These are phyloP conservation scores for Coreoperca whiteheadi DNA, from an alignment of 2,113 vertebrate genomes.

Conservation along the genomic window DNA sequence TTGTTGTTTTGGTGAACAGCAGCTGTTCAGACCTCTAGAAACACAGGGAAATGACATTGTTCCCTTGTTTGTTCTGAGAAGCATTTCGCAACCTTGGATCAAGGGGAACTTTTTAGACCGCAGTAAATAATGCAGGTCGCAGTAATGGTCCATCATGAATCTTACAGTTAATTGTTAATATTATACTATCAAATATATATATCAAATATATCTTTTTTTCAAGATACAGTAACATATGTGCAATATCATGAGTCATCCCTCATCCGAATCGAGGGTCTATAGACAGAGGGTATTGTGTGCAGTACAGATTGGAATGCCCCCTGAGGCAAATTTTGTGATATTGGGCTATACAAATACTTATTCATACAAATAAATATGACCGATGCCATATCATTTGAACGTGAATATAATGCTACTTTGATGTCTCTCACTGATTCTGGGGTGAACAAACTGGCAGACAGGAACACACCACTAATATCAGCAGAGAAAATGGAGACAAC, in stretches of 20 bases:
- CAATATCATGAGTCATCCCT: neutral
- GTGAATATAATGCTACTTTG: neutral
- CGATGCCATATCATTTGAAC: neutral
- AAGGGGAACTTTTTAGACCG: neutral
- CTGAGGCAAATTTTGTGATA: too few relatives aligned
- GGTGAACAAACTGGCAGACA: slow-evolving; percentile 15
- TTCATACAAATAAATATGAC: neutral
- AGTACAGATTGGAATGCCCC: too few relatives aligned
- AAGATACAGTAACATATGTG: neutral
- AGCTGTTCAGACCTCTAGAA: neutral
- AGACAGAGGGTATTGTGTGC: too few relatives aligned
- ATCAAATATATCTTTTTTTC: too few relatives aligned
- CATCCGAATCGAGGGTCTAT: too few relatives aligned
- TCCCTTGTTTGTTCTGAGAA: slow-evolving; percentile 15
- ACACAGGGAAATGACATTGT: neutral
- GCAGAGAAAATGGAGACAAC: slow-evolving; percentile 70
- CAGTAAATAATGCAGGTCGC: neutral
- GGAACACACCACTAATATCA: slow-evolving; percentile 48
- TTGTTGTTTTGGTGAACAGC: neutral
- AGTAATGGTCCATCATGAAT: neutral
- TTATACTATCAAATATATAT: too few relatives aligned
- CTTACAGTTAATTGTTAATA: too few relatives aligned
- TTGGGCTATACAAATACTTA: too few relatives aligned
- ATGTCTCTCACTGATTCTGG: slow-evolving; percentile 7
- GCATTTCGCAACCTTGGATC: neutral